Conservation (phyloP, 2,888 invertebrate species). For the Ormyrus pomaceus region DNA sequence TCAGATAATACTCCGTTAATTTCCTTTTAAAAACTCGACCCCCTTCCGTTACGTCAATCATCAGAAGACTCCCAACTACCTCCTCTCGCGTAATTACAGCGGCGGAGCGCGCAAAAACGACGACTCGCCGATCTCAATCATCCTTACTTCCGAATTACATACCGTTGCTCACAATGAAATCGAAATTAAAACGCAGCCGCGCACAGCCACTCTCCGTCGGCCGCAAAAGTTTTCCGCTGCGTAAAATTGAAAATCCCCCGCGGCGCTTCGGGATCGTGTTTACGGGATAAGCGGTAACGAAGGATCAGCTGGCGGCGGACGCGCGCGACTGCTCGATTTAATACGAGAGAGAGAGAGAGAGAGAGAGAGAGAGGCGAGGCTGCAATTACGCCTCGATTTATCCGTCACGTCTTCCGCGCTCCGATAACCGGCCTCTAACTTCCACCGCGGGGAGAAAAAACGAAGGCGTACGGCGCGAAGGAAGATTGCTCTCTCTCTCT, state of each 20-base stretch:
- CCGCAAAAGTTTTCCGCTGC: constrained; percentile 8
- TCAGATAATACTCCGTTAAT: no score
- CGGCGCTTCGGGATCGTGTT: constrained; percentile 25
- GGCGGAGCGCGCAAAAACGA: background rate
- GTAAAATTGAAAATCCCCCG: constrained; percentile 50
- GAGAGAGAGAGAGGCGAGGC: background rate
- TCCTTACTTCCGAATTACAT: background rate
- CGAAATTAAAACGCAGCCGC: constrained; percentile 13
- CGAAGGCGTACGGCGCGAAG: background rate
- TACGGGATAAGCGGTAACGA: constrained; percentile 23
- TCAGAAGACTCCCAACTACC: background rate
- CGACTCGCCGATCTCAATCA: constrained; percentile 23
- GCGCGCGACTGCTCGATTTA: constrained; percentile 33
- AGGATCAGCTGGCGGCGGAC: constrained; percentile 13
- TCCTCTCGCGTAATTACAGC: background rate
- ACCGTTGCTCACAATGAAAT: background rate
- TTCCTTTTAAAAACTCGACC: background rate
- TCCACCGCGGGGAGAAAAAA: constrained; percentile 13
- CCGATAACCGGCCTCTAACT: background rate
- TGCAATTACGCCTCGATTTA: constrained; percentile 44
- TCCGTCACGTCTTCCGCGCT: constrained; percentile 34
- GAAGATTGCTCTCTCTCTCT: constrained; percentile 11
- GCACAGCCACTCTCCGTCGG: background rate
- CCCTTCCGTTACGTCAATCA: background rate
- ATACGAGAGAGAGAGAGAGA: constrained; percentile 8